These are phyloP conservation scores for Euzophera pinguis DNA, from an alignment of 2,888 invertebrate genomes.

Conservation along the genomic window DNA sequence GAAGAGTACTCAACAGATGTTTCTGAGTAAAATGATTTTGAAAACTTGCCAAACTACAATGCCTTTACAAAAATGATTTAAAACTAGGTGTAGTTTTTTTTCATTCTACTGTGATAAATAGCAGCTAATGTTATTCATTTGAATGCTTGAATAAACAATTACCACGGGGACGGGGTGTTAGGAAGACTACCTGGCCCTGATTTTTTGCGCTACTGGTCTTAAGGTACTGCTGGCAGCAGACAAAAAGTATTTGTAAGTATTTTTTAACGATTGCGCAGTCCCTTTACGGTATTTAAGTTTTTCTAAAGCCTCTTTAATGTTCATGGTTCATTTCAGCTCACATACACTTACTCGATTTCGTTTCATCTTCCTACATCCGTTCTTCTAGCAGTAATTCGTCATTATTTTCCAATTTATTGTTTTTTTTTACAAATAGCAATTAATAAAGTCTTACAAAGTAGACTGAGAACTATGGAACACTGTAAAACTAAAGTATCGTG, in stretches of 20 bases:
- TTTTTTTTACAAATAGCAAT: no score
- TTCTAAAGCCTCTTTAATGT: background rate
- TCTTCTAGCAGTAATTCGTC: no score
- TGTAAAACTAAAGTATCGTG: background rate
- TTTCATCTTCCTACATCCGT: background rate
- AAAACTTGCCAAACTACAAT: no score
- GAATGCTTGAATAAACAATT: conserved; percentile 45
- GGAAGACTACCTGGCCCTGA: conserved; percentile 49
- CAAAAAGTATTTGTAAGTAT: background rate
- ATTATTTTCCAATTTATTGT: no score
- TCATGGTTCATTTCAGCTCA: background rate
- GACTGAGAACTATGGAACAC: background rate
- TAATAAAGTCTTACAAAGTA: no score
- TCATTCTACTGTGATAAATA: conserved; percentile 23
- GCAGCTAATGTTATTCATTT: conserved; percentile 44
- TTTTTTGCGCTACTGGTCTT: conserved; percentile 15
- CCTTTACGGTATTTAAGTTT: background rate
- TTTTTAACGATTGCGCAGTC: background rate
- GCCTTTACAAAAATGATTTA: no score
- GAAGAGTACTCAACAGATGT: no score
- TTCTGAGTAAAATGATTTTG: no score
- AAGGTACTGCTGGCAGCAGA: background rate
- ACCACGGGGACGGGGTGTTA: conserved; percentile 34
- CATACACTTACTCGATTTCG: background rate
- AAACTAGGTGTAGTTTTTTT: no score